Base-by-base conservation (phyloP, 2,797 vertebrate species). In the Sebastes reedi region DNA sequence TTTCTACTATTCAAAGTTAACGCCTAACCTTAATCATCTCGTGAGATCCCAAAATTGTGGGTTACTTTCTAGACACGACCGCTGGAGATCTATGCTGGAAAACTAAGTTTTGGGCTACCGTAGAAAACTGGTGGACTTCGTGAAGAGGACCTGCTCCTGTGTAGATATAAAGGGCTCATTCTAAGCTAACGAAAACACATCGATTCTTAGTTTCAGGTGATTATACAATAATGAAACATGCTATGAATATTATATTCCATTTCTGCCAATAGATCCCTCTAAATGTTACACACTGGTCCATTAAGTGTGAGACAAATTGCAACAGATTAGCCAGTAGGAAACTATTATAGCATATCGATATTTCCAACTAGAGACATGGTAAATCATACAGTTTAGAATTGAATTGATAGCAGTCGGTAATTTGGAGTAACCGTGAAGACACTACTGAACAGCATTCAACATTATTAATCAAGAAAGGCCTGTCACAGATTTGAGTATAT, bases 81-180 rank as follows among this genome's bases (percentile, higher is more conserved):
- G 16, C 42, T 0, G 42, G 3, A 46, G 1, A 46, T 0, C 42
- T 8, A 46, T 0, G 1, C 0, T 46, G 0, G 42, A 46, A 36
- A 39, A 39, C 36, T 39, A 1, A 0, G 0, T 42, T 14, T 42
- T 42, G 2, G 39, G 39, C 39, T 42, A 42, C 5, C 0, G 5
- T 42, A 42, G 39, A 42, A 42, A 42, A 42, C 0, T 14, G 39
- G 39, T 42, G 39, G 13, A 42, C 39, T 42, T 0, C 0, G 0
- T 42, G 39, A 42, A 14, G 13, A 42, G 2, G 39, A 42, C 39
- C 39, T 42, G 39, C 39, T 42, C 39, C 39, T 42, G 39, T 42
- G 0, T 42, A 42, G 39, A 42, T 42, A 42, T 0, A 0, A 42
- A 14, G 39, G 39, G 42, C 42, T 46, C 42, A 20, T 50, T 50